Evolutionary conservation across 2,797 vertebrate genomes (phyloP).

Genomic region (Pristis pectinata): DNA sequence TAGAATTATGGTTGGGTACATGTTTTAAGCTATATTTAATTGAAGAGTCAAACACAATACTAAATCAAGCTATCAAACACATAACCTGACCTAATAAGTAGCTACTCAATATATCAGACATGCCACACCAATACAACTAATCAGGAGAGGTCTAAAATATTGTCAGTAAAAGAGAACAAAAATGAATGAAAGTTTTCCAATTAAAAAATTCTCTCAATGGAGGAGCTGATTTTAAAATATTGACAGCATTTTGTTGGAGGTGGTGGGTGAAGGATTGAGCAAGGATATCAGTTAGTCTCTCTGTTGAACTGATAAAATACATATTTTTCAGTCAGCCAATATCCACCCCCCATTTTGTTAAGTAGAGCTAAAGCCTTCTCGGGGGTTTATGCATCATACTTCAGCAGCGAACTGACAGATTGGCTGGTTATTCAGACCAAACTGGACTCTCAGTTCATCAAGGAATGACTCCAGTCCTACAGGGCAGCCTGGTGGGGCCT

Average conservation of each 20-base stretch:
- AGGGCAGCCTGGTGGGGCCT: too few relatives aligned
- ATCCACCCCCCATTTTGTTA: neutral
- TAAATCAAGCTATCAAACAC: neutral
- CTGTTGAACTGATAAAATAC: neutral
- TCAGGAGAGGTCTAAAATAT: neutral
- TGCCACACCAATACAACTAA: neutral
- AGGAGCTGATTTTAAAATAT: conserved; percentile 1
- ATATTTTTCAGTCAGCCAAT: neutral
- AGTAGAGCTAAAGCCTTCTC: neutral
- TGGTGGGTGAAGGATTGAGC: too few relatives aligned
- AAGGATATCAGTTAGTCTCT: neutral
- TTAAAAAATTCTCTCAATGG: neutral
- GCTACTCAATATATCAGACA: neutral
- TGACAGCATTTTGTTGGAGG: neutral
- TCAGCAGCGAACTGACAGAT: neutral
- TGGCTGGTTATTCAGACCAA: neutral
- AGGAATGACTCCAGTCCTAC: neutral
- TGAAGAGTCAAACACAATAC: neutral
- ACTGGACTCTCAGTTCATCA: neutral
- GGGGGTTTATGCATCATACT: neutral
- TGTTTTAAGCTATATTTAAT: neutral
- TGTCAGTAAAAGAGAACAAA: neutral
- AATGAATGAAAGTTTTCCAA: neutral
- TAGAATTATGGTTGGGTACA: neutral
- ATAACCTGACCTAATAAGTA: neutral